Evolutionary conservation across 2,888 invertebrate species (phyloP).

Genomic region (Parnassius apollo): DNA sequence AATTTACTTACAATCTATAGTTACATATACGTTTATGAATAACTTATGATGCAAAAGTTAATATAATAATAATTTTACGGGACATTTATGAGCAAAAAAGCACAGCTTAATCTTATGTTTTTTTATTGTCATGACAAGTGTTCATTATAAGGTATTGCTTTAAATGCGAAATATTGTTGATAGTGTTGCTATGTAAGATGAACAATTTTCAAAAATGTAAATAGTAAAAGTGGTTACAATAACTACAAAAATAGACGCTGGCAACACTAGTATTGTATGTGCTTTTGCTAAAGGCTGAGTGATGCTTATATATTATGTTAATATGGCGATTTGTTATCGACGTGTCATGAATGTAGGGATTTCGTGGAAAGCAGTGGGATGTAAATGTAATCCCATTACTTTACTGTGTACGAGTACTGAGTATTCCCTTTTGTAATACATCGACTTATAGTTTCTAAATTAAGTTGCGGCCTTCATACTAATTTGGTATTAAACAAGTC

Average conservation of each 20-base stretch:
- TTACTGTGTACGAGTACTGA: too few relatives aligned
- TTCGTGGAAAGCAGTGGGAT: too few relatives aligned
- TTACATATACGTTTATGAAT: not conserved
- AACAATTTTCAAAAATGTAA: not conserved
- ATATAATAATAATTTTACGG: constrained; percentile 1
- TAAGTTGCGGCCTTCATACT: too few relatives aligned
- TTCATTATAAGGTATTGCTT: not conserved
- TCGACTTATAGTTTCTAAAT: too few relatives aligned
- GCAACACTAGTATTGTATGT: not conserved
- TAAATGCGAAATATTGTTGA: not conserved
- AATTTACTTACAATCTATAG: too few relatives aligned
- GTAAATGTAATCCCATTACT: too few relatives aligned
- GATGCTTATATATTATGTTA: not conserved
- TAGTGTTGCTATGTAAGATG: not conserved
- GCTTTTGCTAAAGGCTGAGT: constrained; percentile 1
- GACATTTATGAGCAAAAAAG: not conserved
- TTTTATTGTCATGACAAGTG: not conserved
- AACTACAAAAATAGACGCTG: too few relatives aligned
- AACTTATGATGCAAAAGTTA: not conserved
- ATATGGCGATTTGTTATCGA: too few relatives aligned
- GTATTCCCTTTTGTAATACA: too few relatives aligned
- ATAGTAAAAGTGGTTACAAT: not conserved
- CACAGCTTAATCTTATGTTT: not conserved
- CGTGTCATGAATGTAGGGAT: too few relatives aligned
- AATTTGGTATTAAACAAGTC: too few relatives aligned